These are phyloP conservation scores for Phataginus tetradactyla DNA, from an alignment of 2,797 vertebrate species.

Conservation along the genomic window DNA sequence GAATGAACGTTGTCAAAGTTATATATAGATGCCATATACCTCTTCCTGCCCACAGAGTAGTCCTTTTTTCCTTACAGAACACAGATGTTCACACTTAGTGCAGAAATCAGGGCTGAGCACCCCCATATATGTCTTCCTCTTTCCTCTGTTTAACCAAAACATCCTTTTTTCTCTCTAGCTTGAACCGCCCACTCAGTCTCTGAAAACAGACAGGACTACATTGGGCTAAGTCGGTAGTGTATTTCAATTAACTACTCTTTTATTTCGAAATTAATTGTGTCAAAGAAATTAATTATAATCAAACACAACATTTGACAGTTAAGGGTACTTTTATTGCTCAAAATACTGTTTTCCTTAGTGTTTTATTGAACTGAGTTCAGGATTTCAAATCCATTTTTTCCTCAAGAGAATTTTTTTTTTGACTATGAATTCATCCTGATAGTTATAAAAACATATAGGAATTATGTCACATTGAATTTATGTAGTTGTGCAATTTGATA, in stretches of 20 bases:
- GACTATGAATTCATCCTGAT: neutral
- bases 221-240: neutral
- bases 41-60: neutral
- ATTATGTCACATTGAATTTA: neutral
- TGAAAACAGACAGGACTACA: neutral
- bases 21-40: neutral
- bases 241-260: neutral
- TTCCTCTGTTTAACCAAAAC: neutral
- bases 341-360: neutral
- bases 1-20: neutral
- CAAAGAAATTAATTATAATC: neutral
- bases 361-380: neutral
- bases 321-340: neutral
- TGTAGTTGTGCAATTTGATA: neutral
- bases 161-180: no score
- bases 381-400: neutral
- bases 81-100: neutral
- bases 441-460: neutral
- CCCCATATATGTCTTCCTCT: neutral
- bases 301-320: neutral
- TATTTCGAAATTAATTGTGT: neutral
- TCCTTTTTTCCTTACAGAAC: neutral
- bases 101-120: neutral
- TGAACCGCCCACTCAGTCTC: neutral
- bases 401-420: neutral